These are phyloP conservation scores for Dendrocopos noguchii DNA, from an alignment of 2,113 vertebrate genomes.

Conservation along the genomic window DNA sequence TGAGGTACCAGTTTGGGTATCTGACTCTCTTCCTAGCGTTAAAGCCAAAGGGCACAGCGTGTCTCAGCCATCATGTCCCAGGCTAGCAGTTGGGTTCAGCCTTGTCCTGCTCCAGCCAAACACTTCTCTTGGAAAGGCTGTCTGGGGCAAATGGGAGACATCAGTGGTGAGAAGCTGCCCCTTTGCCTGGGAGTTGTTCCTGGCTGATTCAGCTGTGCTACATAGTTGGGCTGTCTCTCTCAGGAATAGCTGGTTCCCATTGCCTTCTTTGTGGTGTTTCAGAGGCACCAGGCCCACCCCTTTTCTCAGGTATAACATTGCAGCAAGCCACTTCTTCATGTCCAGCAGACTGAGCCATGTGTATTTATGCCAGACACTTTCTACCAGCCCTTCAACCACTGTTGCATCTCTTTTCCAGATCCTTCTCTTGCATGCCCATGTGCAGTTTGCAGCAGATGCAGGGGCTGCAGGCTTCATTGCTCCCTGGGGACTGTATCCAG, in stretches of 20 bases:
- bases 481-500: not conserved
- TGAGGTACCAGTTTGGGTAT: rapidly evolving
- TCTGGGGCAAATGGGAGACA: not conserved
- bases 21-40: not conserved
- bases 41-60: not conserved
- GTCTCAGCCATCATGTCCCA: not conserved
- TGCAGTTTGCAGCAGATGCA: rapidly evolving
- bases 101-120: not conserved
- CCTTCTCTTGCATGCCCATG: not conserved
- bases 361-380: slow-evolving; percentile 7
- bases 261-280: not conserved
- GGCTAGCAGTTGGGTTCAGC: not conserved
- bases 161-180: not conserved
- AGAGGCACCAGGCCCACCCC: not conserved
- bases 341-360: not conserved
- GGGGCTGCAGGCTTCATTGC: not conserved
- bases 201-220: not conserved
- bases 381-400: not conserved
- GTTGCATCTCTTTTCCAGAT: not conserved
- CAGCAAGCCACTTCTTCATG: not conserved
- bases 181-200: not conserved
- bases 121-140: not conserved
- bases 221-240: not conserved
- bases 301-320: not conserved
- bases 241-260: not conserved